Conservation (phyloP, 1,140 invertebrate species). For the Musca vetustissima region DNA sequence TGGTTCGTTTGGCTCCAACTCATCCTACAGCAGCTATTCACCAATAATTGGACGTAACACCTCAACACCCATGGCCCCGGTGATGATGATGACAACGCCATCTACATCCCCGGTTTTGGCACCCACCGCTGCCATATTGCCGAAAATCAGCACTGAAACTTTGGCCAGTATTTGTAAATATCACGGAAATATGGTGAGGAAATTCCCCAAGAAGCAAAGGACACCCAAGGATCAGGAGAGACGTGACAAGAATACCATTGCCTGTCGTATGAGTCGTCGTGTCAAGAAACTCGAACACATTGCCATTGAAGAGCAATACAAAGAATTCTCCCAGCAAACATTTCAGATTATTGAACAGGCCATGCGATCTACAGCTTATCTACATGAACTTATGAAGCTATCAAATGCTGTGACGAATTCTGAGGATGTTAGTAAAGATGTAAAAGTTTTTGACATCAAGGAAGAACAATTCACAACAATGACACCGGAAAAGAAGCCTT, state of each 20-base stretch:
- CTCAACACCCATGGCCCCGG: not conserved
- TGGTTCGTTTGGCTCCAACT: constrained; percentile 29
- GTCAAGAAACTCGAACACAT: constrained; percentile 47
- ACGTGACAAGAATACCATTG: constrained; percentile 49
- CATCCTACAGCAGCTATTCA: constrained; percentile 29
- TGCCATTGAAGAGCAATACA: constrained; percentile 45
- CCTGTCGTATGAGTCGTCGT: constrained; percentile 48
- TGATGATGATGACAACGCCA: not conserved
- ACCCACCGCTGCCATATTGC: constrained; percentile 4
- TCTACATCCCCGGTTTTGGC: not conserved
- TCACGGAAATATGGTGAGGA: constrained; percentile 48
- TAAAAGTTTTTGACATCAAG: too few species aligned
- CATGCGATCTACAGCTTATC: constrained; percentile 39
- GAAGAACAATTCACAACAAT: too few species aligned
- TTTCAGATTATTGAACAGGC: constrained; percentile 40
- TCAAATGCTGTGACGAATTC: not conserved
- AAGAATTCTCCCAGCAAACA: constrained; percentile 37
- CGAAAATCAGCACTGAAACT: constrained; percentile 33
- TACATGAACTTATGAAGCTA: constrained; percentile 34
- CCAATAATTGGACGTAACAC: not conserved
- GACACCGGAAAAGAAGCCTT: not conserved
- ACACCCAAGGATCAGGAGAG: constrained; percentile 50
- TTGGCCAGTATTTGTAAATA: constrained; percentile 44
- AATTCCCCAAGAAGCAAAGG: constrained; percentile 48
- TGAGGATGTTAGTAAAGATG: too few species aligned